These are phyloP conservation scores for Periparus ater DNA, from an alignment of 2,797 vertebrate genomes.

Conservation along the genomic window DNA sequence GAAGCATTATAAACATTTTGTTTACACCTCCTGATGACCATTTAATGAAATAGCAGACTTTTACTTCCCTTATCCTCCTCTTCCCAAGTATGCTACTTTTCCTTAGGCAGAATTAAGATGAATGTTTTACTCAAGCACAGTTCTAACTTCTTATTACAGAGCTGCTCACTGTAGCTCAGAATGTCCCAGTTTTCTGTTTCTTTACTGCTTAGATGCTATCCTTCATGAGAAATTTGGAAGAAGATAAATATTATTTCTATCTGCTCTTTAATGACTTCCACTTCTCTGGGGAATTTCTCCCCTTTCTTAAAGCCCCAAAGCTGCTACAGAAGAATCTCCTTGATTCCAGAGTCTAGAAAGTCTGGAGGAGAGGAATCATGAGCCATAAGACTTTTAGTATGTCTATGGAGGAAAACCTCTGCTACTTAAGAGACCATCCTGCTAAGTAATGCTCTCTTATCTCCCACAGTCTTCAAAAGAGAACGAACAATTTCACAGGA, in stretches of 20 bases:
- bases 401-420: neutral
- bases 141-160: neutral
- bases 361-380: neutral
- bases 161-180: neutral
- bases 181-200: neutral
- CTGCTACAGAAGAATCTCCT: neutral
- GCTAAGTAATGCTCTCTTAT: neutral
- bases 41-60: slow-evolving; percentile 11
- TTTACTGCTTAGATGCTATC: neutral
- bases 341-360: neutral
- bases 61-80: neutral
- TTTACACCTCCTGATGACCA: slow-evolving; percentile 30
- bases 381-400: neutral
- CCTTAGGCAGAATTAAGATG: slow-evolving; percentile 1
- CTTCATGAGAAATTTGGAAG: neutral
- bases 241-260: neutral
- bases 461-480: neutral
- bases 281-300: neutral
- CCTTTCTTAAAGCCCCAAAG: neutral
- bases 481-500: neutral
- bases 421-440: neutral
- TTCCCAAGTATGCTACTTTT: neutral
- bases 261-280: neutral
- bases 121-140: neutral
- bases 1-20: neutral